Conservation (phyloP, 2,113 vertebrate genomes). For the Ceyx margarethae region DNA sequence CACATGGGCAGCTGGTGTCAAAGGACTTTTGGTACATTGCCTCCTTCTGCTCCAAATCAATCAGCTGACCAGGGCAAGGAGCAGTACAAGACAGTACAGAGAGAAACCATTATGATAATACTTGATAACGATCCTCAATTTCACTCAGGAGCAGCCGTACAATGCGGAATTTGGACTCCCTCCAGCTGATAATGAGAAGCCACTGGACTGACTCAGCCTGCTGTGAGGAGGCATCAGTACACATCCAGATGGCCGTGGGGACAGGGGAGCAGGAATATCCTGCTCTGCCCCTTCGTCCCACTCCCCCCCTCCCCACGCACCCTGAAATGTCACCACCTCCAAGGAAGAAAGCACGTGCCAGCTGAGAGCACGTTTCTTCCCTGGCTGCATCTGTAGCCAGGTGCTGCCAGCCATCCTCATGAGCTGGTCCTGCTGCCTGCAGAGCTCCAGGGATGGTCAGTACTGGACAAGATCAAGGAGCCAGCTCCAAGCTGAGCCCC, state of each 20-base stretch:
- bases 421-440: neutral
- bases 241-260: constrained; percentile 58
- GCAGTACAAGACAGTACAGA: constrained; percentile 1
- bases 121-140: constrained; percentile 45
- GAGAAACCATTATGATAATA: constrained; percentile 24
- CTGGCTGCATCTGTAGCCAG: neutral
- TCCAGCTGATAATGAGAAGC: constrained; percentile 66
- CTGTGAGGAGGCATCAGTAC: constrained; percentile 50
- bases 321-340: constrained; percentile 55
- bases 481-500: accelerated
- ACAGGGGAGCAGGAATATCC: constrained; percentile 36
- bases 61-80: constrained; percentile 4
- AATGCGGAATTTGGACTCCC: constrained; percentile 29
- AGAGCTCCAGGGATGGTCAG: neutral
- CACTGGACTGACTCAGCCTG: constrained; percentile 65
- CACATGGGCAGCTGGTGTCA: accelerated
- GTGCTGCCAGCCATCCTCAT: neutral
- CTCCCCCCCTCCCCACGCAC: neutral
- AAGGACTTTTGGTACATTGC: neutral
- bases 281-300: neutral
- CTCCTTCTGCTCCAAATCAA: neutral
- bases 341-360: neutral
- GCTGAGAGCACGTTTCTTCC: neutral
- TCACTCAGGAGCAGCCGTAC: constrained; percentile 11
- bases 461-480: neutral